Evolutionary conservation across 1,140 invertebrate species (phyloP).

Genomic region (Drosophila lacertosa): DNA sequence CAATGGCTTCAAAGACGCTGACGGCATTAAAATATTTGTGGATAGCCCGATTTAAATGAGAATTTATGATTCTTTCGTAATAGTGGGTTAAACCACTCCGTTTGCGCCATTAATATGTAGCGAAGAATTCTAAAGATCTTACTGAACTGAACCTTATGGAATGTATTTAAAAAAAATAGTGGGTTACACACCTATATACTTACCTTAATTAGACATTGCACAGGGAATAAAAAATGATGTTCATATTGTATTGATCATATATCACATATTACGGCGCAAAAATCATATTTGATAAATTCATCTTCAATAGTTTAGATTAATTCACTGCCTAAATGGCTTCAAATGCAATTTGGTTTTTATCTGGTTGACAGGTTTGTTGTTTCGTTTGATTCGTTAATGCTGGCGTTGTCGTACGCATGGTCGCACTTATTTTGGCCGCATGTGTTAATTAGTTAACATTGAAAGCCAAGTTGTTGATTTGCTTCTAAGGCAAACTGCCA

Average conservation of each 20-base stretch:
- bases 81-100: slow-evolving; percentile 61
- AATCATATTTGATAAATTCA: no score
- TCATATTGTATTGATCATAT: no score
- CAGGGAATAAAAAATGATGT: no score
- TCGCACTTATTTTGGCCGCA: slow-evolving; percentile 35
- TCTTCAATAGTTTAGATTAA: no score
- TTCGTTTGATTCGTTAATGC: slow-evolving; percentile 22
- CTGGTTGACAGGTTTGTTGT: slow-evolving; percentile 3
- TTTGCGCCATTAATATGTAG: slow-evolving; percentile 12
- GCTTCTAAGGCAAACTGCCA: slow-evolving; percentile 25
- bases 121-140: background rate
- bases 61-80: slow-evolving; percentile 49
- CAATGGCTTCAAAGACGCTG: slow-evolving; percentile 59
- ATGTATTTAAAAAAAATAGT: background rate
- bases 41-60: slow-evolving; percentile 27
- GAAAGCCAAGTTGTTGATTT: slow-evolving; percentile 47
- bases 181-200: no score
- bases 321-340: slow-evolving; percentile 19
- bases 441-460: slow-evolving; percentile 72
- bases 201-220: no score
- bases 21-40: slow-evolving; percentile 53
- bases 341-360: background rate
- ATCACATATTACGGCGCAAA: no score
- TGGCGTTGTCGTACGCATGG: slow-evolving; percentile 25
- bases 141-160: background rate